Base-by-base conservation (phyloP, 1,140 invertebrate genomes). In the Rhopalosiphum maidis region DNA sequence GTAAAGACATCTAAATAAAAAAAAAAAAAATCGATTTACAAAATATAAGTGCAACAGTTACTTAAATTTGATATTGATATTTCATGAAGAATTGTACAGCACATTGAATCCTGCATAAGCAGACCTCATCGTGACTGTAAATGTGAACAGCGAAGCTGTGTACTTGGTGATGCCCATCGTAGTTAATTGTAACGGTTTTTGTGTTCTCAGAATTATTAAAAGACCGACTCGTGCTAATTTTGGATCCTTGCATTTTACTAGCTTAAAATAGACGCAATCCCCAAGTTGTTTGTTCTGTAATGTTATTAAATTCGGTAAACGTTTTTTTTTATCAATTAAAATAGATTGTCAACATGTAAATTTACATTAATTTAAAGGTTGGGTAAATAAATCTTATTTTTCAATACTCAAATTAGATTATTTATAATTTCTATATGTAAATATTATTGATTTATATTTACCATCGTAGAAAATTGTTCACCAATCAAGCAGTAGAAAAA, bases 401-500 rank as follows among this genome's bases (percentile, higher is more conserved):
- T n/a, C 1, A 5, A 77, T 18, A 18, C n/a, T 0, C 23, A 15
- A 4, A 77, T 77, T 77, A n/a, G 60, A 77, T 18, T 18, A 35
- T n/a, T n/a, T 18, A 77, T 77, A 77, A 30, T 77, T 18, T 0
- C 8, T n/a, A 15, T n/a, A 5, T 15, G 30, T 68, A 68, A 30
- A n/a, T 68, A 68, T 77, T 77, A n/a, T 77, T 77, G 18, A 6
- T 77, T 77, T 18, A 77, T 77, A 77, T 6, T 41, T 41, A 90
- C 88, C 88, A 90, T 55, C 5, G 1, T 11, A 25, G 88, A 55
- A 9, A 90, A 90, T 22, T 25, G 22, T 90, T 90, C 88, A 8
- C 88, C 88, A 37, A 90, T 90, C 35, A 90, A 37, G 8, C 88
- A 90, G 23, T 90, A 55, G 88, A 90, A 90, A n/a, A 90, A 90